Evolutionary conservation across 2,797 vertebrate genomes (phyloP), one percentile per base, ranked within the genome.

Genomic region (Crossoptilon crossoptilon): DNA sequence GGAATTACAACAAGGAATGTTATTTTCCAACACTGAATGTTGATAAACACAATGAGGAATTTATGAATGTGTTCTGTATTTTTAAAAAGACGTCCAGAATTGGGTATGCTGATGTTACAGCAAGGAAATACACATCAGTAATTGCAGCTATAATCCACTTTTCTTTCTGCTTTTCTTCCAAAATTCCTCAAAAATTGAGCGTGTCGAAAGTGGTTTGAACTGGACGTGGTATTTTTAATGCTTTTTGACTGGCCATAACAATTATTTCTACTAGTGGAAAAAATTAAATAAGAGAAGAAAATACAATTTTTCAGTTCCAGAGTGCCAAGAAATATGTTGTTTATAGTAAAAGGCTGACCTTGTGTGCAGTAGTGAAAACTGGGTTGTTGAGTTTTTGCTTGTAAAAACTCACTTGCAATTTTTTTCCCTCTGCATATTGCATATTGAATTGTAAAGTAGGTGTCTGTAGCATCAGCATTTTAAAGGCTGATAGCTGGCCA

Each of bases 131-230:
- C 88, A 69, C n/a, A 69, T 76, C 48, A 86, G 64, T 92, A 84
- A 71, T 70, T 87, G 37, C 59, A 95, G 59, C 43, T 70, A 64
- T 92, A 91, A 94, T 86, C 75, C 55, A 59, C 70, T 81, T 90
- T 77, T 27, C n/a, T 48, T 68, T 84, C 91, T 72, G 55, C 75
- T 76, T 94, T 90, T 93, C 70, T 86, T 95, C 94, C 84, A 91
- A 91, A 94, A 94, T 95, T 85, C 84, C 68, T 96, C 90, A 82
- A 88, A 88, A 88, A 89, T 76, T 77, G 77, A 81, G 71, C 91
- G 76, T 94, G 60, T 93, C 75, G 0, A 85, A 44, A 89, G 63
- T 46, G 69, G 31, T 88, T 93, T 94, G 81, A 91, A 89, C 93
- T 93, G 69, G 79, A 84, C 67, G 29, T 92, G 92, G 71, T 96